phyloP scores from a whole-genome alignment of 2,797 vertebrate species.

The Orientallactaga sibirica region DNA sequence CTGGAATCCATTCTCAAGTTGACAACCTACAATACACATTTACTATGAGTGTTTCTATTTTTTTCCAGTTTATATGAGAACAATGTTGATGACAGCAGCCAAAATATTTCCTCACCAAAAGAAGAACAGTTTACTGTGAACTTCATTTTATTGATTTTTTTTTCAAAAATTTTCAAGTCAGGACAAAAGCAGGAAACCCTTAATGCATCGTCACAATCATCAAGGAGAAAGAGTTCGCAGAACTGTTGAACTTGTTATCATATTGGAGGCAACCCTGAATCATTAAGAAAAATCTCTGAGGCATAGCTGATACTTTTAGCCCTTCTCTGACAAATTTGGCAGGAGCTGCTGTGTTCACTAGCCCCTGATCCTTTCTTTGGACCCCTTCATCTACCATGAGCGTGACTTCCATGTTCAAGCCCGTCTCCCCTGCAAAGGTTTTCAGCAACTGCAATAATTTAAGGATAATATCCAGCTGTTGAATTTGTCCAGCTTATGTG shows the following conservation, averaged over 20 bases:
- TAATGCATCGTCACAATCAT: not conserved
- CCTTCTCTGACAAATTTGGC: not conserved
- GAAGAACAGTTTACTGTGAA: conserved; percentile 67
- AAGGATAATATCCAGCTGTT: not conserved
- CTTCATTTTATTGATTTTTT: conserved; percentile 61
- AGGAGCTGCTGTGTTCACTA: not conserved
- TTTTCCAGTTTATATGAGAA: conserved; percentile 42
- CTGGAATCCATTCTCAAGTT: conserved; percentile 26
- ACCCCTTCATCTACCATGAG: not conserved
- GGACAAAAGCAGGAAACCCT: not conserved
- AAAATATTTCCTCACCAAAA: conserved; percentile 64
- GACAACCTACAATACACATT: conserved; percentile 48
- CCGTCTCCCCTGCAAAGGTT: not conserved
- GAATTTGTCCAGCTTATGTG: conserved; percentile 14
- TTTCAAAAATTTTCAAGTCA: conserved; percentile 51
- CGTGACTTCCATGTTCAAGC: not conserved
- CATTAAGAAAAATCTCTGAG: conserved; percentile 33
- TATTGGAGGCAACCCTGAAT: not conserved
- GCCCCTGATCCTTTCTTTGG: not conserved
- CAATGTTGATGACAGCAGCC: conserved; percentile 51
- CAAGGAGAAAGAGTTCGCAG: conserved; percentile 19
- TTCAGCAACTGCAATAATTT: not conserved
- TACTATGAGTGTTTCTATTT: conserved; percentile 12
- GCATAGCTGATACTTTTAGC: not conserved
- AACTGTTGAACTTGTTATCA: not conserved